Evolutionary conservation across 2,113 vertebrate genomes (phyloP).

Genomic region (Ctenodactylus gundi): DNA sequence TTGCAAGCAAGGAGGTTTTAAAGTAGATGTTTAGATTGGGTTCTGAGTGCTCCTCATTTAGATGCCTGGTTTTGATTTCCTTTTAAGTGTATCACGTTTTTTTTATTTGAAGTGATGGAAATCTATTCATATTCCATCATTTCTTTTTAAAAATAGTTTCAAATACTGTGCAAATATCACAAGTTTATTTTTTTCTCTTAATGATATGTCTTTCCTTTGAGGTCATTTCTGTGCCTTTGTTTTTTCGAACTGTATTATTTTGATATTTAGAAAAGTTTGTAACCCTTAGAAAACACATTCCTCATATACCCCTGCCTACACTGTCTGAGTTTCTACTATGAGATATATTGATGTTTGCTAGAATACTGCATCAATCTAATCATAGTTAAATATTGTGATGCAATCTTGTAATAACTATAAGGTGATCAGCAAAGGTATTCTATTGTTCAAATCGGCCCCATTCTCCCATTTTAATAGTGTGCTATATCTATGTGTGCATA

Average conservation of each 20-base stretch:
- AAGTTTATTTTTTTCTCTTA: not conserved
- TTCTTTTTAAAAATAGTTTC: not conserved
- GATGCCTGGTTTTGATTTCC: not conserved
- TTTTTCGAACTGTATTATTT: not conserved
- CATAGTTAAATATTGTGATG: not conserved
- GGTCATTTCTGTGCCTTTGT: not conserved
- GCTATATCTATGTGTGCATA: not conserved
- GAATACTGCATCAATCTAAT: not conserved
- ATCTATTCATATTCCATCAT: not conserved
- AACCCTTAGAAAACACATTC: not conserved
- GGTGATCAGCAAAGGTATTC: not conserved
- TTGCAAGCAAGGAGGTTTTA: not conserved
- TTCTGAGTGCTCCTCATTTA: not conserved
- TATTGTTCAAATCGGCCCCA: not conserved
- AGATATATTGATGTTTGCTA: not conserved
- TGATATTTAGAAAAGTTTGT: not conserved
- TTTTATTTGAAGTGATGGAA: not conserved
- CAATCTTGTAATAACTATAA: slow-evolving; percentile 1
- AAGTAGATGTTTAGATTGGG: not conserved
- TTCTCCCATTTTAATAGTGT: not conserved
- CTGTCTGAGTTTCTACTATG: not conserved
- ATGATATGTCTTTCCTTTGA: not conserved
- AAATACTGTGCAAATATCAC: not conserved
- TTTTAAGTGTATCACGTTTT: not conserved
- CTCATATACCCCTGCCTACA: fast-evolving